Conservation (phyloP, 2,797 vertebrate genomes). For the Diceros bicornis region DNA sequence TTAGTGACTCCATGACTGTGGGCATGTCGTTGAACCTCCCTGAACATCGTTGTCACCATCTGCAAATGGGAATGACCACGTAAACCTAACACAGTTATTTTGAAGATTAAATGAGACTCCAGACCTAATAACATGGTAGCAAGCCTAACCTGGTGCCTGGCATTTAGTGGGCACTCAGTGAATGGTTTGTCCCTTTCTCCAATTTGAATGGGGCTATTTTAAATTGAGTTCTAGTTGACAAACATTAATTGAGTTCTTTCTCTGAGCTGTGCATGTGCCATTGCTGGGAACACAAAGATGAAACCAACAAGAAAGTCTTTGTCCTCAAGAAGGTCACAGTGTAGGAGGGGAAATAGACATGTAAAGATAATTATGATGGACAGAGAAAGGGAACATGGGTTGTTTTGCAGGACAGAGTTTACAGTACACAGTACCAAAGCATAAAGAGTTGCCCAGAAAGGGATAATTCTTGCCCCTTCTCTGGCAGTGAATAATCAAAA, state of each 20-base stretch:
- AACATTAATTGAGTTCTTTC: neutral
- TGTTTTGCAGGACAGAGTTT: neutral
- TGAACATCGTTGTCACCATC: neutral
- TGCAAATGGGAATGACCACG: neutral
- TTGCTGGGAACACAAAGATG: neutral
- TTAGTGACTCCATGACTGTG: neutral
- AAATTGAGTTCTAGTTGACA: neutral
- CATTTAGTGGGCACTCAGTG: neutral
- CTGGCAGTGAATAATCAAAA: neutral
- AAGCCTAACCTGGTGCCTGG: neutral
- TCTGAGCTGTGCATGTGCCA: neutral
- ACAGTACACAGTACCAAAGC: neutral
- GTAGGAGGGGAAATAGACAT: neutral
- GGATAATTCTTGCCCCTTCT: neutral
- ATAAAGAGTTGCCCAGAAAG: neutral
- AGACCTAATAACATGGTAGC: neutral
- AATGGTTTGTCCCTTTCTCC: neutral
- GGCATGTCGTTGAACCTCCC: neutral
- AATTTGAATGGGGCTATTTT: neutral
- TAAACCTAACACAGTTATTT: neutral
- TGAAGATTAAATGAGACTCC: neutral
- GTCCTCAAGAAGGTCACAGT: neutral
- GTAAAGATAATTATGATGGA: neutral
- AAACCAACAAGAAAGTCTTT: neutral
- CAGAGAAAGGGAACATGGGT: neutral